Evolutionary conservation across 1,140 invertebrate species (phyloP).

Genomic region (Stegodyphus mimosarum): DNA sequence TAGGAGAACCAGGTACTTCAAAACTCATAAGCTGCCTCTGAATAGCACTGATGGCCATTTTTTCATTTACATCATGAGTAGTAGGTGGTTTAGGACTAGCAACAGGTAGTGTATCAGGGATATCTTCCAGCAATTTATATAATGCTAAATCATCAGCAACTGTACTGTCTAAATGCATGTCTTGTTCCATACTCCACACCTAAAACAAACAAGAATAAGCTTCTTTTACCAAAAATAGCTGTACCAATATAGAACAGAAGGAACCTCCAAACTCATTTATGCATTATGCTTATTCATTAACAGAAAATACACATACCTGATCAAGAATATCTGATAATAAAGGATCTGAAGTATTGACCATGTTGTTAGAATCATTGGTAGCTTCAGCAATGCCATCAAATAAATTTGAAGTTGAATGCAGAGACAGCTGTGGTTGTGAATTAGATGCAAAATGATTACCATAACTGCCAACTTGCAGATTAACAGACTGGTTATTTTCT

Average conservation of each 20-base stretch:
- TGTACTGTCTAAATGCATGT: slow-evolving; percentile 53
- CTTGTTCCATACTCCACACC: slow-evolving; percentile 63
- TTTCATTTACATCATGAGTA: slow-evolving; percentile 74
- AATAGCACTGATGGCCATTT: slow-evolving; percentile 88
- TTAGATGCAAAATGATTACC: slow-evolving; percentile 6
- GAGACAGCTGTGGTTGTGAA: slow-evolving; percentile 18
- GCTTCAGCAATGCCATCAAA: slow-evolving; percentile 27
- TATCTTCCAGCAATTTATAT: slow-evolving; percentile 48
- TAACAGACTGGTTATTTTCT: background rate
- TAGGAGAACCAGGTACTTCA: slow-evolving; percentile 72
- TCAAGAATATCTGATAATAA: slow-evolving; percentile 84
- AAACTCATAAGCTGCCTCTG: slow-evolving; percentile 89
- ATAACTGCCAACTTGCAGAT: slow-evolving; percentile 12
- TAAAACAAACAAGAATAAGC: background rate
- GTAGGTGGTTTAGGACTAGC: slow-evolving; percentile 43
- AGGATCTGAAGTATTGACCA: slow-evolving; percentile 72
- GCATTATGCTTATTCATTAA: too few species aligned
- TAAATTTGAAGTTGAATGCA: background rate
- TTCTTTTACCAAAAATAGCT: too few species aligned
- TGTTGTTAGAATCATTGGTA: slow-evolving; percentile 20
- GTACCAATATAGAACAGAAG: too few species aligned
- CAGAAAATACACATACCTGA: slow-evolving; percentile 71
- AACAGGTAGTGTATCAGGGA: slow-evolving; percentile 25
- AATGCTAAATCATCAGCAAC: slow-evolving; percentile 14
- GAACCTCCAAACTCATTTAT: too few species aligned